Base-by-base conservation (phyloP, 2,888 invertebrate species). In the Cantharis lateralis region DNA sequence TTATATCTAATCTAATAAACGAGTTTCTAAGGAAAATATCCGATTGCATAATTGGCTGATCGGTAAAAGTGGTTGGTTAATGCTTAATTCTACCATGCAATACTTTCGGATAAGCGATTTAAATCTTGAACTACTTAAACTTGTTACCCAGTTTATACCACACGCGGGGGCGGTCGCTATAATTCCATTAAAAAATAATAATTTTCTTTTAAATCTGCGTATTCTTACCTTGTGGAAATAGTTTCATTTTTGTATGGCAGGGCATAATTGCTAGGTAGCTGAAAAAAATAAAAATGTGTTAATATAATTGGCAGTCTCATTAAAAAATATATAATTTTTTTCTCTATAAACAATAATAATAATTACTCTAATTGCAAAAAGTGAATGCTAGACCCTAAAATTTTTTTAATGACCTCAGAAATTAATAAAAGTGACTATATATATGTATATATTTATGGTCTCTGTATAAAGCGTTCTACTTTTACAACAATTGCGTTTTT, bases 241-340 rank as follows among this genome's bases (percentile, higher is more conserved):
- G 69, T 86, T 87, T 87, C 86, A 87, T 88, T 84, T 86, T 87
- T 83, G 85, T 86, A 82, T 85, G 86, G 84, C 85, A 85, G 84
- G 87, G 86, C 87, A 88, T 48, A 48, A 48, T 88, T 80, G 85
- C 86, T 87, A 87, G 83, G 86, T 85, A 85, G 83, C 87, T 88
- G 84, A 79, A 87, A 87, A 18, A 80, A 82, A 80, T 82, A 81
- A 81, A 63, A 64, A 18, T 61, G 18, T 20, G 48, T 62, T 64
- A 70, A 20, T 15, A 32, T 20, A 32, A 66, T 70, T 66, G 9
- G 24, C 48, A 26, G 15, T 18, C 28, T 71, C 48, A 20, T 66
- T 66, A 66, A 66, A 20, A 66, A 66, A 66, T 20, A 20, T 64
- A 11, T 48, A 48, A 48, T 48, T 48, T 66, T 24, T 18, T 15